Conservation (phyloP, 2,888 invertebrate genomes). For the Xestobium rufovillosum region DNA sequence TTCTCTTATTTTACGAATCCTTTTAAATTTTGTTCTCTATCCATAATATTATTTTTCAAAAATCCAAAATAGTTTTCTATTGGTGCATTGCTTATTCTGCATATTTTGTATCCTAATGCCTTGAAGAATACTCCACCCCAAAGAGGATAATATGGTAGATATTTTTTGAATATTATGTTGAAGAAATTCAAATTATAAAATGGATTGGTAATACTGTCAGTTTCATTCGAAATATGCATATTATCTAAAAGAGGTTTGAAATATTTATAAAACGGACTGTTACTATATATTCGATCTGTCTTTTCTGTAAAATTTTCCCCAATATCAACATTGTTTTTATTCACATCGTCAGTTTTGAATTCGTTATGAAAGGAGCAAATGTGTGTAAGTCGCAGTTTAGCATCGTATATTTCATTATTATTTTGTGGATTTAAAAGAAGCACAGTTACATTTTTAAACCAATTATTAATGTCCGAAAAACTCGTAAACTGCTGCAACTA, state of each 20-base stretch:
- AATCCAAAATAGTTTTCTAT: conserved; percentile 1
- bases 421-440: no score
- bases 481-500: no score
- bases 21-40: neutral
- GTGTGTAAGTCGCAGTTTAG: no score
- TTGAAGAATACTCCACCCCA: neutral
- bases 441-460: no score
- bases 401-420: no score
- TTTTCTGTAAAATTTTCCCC: no score
- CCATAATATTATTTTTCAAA: neutral
- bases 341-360: no score
- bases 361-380: no score
- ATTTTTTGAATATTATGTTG: neutral
- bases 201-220: no score
- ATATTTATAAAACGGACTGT: neutral
- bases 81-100: conserved; percentile 1
- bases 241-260: neutral
- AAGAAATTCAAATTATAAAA: neutral
- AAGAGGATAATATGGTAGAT: neutral
- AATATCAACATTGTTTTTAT: no score
- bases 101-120: neutral
- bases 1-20: neutral
- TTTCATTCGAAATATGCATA: neutral
- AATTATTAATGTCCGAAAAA: no score
- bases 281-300: no score